These are phyloP conservation scores for Lasioglossum zephyrum DNA, from an alignment of 2,888 invertebrate genomes.

Conservation along the genomic window DNA sequence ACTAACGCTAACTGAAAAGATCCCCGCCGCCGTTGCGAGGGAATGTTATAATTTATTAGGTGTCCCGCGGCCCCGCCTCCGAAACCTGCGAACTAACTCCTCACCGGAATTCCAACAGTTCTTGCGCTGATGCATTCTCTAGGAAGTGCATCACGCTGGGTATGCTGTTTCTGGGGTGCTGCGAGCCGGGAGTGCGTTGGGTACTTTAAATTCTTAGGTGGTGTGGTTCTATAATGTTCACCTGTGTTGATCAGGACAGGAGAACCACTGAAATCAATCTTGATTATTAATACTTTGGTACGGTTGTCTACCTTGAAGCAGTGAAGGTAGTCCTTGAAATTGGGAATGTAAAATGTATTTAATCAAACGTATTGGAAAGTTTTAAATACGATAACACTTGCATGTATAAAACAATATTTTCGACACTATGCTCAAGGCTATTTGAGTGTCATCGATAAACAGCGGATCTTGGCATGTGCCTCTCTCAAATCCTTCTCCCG, in stretches of 20 bases:
- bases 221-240: neutral
- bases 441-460: too few relatives aligned
- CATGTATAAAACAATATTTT: too few relatives aligned
- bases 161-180: neutral
- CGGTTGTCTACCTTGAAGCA: neutral
- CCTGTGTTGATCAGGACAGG: neutral
- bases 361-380: too few relatives aligned
- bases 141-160: neutral
- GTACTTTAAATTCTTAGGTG: neutral
- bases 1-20: conserved; percentile 7
- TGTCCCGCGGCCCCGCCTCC: conserved; percentile 3
- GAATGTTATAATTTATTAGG: conserved; percentile 4
- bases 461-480: too few relatives aligned
- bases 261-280: neutral
- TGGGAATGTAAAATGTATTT: too few relatives aligned
- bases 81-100: neutral
- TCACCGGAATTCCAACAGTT: neutral
- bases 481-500: neutral
- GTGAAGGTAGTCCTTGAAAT: too few relatives aligned
- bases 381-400: too few relatives aligned
- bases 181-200: neutral
- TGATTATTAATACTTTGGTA: neutral
- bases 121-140: conserved; percentile 1
- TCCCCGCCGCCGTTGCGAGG: neutral
- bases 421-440: too few relatives aligned